phyloP scores from a whole-genome alignment of 1,140 invertebrate genomes.

The Lucilia sericata region DNA sequence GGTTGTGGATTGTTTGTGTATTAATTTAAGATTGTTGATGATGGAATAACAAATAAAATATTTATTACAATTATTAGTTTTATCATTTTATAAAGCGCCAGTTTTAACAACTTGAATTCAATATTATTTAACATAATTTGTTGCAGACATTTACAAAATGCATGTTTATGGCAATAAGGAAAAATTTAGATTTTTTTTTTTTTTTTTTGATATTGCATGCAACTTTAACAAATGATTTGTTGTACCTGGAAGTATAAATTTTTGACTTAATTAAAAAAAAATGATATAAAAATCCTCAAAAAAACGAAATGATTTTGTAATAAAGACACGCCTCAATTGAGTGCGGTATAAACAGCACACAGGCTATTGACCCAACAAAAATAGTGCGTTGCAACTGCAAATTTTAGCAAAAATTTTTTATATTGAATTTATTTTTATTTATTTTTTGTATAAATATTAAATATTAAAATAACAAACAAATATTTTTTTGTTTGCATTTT shows the following conservation, averaged over 20 bases:
- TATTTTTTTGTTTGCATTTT: too few species aligned
- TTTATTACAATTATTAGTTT: neutral
- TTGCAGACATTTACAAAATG: too few species aligned
- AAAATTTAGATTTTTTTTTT: too few species aligned
- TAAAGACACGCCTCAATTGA: neutral
- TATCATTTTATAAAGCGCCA: neutral
- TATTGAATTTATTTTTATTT: neutral
- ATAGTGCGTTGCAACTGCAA: neutral
- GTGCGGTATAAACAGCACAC: neutral
- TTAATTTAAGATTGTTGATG: too few species aligned
- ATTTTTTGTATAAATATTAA: neutral
- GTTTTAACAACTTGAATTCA: neutral
- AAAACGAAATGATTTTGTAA: constrained; percentile 4
- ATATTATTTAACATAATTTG: neutral
- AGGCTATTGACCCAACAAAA: constrained; percentile 1
- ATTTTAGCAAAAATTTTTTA: neutral
- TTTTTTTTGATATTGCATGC: too few species aligned
- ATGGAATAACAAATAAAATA: neutral
- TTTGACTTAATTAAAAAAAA: too few species aligned
- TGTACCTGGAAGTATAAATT: too few species aligned
- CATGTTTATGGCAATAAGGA: too few species aligned
- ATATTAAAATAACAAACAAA: too few species aligned
- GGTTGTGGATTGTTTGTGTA: neutral
- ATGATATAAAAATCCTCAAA: too few species aligned
- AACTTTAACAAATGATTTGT: too few species aligned